These are phyloP conservation scores for Halichondria panicea DNA, from an alignment of 37 sponge, comb jelly and placozoan species.

Conservation along the genomic window DNA sequence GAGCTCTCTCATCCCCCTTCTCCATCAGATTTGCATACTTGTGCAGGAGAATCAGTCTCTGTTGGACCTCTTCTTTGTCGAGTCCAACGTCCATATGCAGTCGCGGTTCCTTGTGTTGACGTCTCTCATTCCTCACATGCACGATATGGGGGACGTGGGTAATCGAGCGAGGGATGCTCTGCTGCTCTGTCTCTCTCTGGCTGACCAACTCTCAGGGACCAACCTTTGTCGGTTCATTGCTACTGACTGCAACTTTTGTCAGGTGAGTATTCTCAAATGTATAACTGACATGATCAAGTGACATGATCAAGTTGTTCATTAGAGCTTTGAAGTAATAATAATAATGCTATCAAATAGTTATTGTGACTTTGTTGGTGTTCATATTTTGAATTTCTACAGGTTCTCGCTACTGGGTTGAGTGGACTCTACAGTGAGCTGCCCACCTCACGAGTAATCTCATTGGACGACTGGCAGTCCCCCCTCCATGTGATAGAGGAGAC, in stretches of 20 bases:
- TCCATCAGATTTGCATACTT: conserved; percentile 66
- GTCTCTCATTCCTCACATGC: conserved; percentile 74
- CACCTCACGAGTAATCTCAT: conserved; percentile 18
- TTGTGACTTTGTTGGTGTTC: conserved; percentile 13
- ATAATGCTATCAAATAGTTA: background rate
- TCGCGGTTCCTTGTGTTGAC: conserved; percentile 66
- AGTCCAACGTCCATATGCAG: conserved; percentile 32
- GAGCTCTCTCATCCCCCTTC: conserved; percentile 36
- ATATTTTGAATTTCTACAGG: conserved; percentile 16
- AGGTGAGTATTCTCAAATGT: conserved; percentile 34
- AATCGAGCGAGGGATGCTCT: conserved; percentile 68
- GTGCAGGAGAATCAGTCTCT: conserved; percentile 67
- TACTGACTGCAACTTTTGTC: conserved; percentile 67
- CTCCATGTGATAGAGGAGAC: conserved; percentile 28
- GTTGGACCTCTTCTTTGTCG: conserved; percentile 67
- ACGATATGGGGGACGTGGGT: conserved; percentile 44
- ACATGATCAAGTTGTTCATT: background rate
- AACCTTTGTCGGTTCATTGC: conserved; percentile 49
- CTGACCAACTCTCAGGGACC: conserved; percentile 38
- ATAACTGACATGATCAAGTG: background rate
- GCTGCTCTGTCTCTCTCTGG: conserved; percentile 60
- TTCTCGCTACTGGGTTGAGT: conserved; percentile 75
- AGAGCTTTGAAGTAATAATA: background rate
- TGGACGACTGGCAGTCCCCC: conserved; percentile 71
- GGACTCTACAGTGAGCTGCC: conserved; percentile 79